A percentile compares a stretch with the other conserved stretches of the same genome.
Evolutionary conservation across 2,797 vertebrate genomes (phyloP).

Genomic region (Pseudotriccus pelzelni): DNA sequence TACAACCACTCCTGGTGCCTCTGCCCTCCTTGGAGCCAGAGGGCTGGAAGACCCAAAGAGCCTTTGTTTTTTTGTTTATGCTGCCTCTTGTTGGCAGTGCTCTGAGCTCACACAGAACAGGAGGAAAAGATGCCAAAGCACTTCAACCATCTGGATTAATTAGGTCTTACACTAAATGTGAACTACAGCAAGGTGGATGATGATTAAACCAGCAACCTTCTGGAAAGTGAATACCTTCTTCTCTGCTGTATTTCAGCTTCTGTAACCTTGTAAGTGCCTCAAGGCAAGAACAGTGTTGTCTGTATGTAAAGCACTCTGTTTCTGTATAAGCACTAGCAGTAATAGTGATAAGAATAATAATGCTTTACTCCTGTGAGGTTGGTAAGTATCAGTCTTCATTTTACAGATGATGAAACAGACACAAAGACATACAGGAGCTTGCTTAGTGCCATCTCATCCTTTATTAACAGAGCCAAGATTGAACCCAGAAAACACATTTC

Average conservation of each 20-base stretch:
- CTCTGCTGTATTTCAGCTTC: background rate
- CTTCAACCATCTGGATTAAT: slow-evolving; percentile 33
- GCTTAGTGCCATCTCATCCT: background rate
- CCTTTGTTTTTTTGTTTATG: background rate
- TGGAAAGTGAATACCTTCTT: background rate
- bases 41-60: background rate
- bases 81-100: background rate
- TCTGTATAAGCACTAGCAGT: background rate
- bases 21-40: background rate
- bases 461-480: background rate
- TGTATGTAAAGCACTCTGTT: background rate
- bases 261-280: background rate
- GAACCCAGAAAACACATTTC: background rate
- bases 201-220: slow-evolving; percentile 29
- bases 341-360: background rate
- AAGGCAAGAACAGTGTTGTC: background rate
- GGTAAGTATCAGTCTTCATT: background rate
- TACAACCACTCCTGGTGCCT: background rate
- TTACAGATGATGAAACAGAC: background rate
- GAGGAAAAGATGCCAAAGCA: slow-evolving; percentile 1
- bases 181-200: background rate
- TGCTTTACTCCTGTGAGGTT: background rate
- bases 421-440: background rate
- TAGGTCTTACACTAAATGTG: background rate
- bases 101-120: background rate